Percentiles rank a stretch among this genome's conserved stretches.
Evolutionary conservation across 2,797 vertebrate species (phyloP).

Genomic region (Artibeus jamaicensis): DNA sequence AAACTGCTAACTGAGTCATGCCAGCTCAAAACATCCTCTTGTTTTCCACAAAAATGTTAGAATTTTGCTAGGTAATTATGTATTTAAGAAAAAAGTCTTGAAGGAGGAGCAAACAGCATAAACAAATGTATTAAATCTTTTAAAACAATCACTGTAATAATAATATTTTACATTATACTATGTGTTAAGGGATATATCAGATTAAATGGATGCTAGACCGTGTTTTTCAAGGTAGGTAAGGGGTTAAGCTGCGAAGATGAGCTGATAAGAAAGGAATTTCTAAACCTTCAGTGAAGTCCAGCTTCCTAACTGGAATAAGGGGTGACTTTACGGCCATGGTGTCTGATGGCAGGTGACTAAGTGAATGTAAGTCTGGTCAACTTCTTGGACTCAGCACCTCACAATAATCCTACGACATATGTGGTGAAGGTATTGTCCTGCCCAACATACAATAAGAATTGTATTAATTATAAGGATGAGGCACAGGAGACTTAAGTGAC

Average conservation of each 20-base stretch:
- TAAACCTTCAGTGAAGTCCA: not conserved
- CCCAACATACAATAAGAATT: not conserved
- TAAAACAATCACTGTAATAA: not conserved
- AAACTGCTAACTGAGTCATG: not conserved
- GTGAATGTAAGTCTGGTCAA: not conserved
- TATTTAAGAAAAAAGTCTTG: not conserved
- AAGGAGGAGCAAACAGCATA: not conserved
- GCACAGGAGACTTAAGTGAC: not conserved
- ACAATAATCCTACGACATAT: not conserved
- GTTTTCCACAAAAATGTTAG: not conserved
- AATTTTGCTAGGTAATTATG: constrained; percentile 7
- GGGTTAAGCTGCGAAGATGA: not conserved
- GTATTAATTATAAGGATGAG: not conserved
- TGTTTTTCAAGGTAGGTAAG: not conserved
- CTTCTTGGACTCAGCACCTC: not conserved
- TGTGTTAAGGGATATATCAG: not conserved
- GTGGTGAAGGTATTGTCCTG: not conserved
- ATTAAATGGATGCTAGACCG: not conserved
- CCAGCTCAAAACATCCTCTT: not conserved
- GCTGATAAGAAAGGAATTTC: not conserved
- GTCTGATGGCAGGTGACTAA: not conserved
- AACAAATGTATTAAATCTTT: not conserved
- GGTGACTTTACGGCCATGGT: not conserved
- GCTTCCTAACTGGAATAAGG: not conserved
- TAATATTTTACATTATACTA: not conserved